Conservation (phyloP, 2,797 vertebrate species). For the Potorous gilbertii region DNA sequence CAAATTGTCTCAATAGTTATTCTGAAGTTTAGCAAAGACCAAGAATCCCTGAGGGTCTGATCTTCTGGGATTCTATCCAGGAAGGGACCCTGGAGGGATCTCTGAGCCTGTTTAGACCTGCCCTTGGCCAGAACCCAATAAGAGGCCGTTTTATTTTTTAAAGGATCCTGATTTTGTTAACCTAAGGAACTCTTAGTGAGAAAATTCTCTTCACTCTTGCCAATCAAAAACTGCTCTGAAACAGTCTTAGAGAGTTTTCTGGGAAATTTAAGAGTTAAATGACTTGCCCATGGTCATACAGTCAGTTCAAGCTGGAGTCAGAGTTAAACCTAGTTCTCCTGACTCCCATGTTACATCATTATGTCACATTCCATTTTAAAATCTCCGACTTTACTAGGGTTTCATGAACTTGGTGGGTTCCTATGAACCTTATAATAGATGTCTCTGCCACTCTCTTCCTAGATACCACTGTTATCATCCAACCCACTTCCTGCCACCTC, state of each 20-base stretch:
- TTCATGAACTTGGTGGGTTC: neutral
- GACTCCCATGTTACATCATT: neutral
- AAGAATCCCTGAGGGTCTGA: neutral
- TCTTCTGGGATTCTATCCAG: neutral
- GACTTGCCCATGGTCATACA: neutral
- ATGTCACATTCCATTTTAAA: neutral
- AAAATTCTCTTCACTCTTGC: neutral
- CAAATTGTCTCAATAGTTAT: neutral
- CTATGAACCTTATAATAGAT: neutral
- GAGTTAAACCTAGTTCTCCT: neutral
- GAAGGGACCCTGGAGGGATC: neutral
- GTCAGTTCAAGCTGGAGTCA: neutral
- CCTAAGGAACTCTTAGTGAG: neutral
- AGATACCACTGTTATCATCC: neutral
- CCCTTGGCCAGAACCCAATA: neutral
- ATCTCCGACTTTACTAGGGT: neutral
- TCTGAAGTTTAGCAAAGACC: neutral
- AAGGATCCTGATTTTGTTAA: neutral
- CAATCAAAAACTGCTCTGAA: neutral
- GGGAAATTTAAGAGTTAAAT: neutral
- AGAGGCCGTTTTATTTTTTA: neutral
- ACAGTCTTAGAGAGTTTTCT: neutral
- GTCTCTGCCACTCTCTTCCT: neutral
- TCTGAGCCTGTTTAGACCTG: neutral
- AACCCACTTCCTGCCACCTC: neutral